Evolutionary conservation across 2,113 vertebrate species (phyloP), one percentile per base, ranked within the genome.

Genomic region (Pogona vitticeps): DNA sequence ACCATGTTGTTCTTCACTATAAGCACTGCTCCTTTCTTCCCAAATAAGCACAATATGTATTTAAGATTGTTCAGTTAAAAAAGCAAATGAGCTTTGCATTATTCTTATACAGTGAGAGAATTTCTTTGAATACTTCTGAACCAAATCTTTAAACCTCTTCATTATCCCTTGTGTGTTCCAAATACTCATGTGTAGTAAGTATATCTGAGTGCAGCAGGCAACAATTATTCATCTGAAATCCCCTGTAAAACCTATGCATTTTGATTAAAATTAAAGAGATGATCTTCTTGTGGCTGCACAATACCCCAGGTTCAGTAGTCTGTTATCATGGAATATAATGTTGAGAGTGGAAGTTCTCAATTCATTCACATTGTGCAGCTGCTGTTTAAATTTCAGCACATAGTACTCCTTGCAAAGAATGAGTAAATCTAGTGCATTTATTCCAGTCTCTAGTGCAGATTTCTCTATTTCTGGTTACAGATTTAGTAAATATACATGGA

Each of bases 91-190:
- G 46, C 63, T 23, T 36, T 38, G 52, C 7, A 26, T 72, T 10
- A 59, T 52, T 80, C 89, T 40, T 20, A 21, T 23, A 3, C 10
- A n/a, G 26, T 36, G 88, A 59, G 63, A 63, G 82, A 58, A 80
- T 68, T 67, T 52, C n/a, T 76, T 79, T 63, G n/a, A 81, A 61
- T 89, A 72, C 68, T 59, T 72, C 38, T 81, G 46, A 80, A 61
- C 40, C 3, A 80, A 23, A 61, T 13, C 33, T 80, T 73, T 46
- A 80, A 70, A 46, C 14, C 17, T 61, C 9, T 33, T 86, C 12
- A 14, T 36, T 68, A 68, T 38, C 21, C 10, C 31, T 58, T 38
- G 18, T 15, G 18, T 80, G 14, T 61, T 72, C 67, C 80, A 56
- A 86, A 80, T 72, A 63, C 28, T 17, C 38, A 80, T 70, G 5